Conservation (phyloP, 2,113 vertebrate species). For the Hypocryptadius cinnamomeus region DNA sequence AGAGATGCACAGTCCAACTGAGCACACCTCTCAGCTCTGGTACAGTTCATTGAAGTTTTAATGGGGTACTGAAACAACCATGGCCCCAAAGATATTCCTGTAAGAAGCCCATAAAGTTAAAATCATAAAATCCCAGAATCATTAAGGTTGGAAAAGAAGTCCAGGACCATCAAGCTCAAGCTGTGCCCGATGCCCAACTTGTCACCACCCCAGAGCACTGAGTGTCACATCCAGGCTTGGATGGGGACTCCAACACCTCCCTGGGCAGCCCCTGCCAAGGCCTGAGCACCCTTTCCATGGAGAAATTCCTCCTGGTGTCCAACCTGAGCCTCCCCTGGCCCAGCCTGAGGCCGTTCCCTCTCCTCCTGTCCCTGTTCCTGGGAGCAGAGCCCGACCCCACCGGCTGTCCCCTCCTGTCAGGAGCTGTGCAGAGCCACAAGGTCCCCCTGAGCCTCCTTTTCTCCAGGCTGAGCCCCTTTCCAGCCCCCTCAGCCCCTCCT, state of each 20-base stretch:
- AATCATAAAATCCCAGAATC: neutral
- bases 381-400: neutral
- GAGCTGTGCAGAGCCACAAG: neutral
- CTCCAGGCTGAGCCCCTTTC: neutral
- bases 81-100: neutral
- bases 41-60: neutral
- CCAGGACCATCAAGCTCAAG: rapidly evolving
- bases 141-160: neutral
- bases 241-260: neutral
- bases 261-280: neutral
- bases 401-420: neutral
- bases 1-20: neutral
- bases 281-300: neutral
- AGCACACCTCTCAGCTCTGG: neutral
- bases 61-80: neutral
- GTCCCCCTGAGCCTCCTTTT: neutral
- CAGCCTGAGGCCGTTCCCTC: neutral
- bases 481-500: neutral
- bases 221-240: neutral
- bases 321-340: neutral
- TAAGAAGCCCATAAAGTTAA: neutral
- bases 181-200: rapidly evolving
- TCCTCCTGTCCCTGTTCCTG: neutral
- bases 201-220: neutral
- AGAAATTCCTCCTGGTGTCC: neutral